Conservation (phyloP, 2,888 invertebrate genomes). For the Hecatera dysodea region DNA sequence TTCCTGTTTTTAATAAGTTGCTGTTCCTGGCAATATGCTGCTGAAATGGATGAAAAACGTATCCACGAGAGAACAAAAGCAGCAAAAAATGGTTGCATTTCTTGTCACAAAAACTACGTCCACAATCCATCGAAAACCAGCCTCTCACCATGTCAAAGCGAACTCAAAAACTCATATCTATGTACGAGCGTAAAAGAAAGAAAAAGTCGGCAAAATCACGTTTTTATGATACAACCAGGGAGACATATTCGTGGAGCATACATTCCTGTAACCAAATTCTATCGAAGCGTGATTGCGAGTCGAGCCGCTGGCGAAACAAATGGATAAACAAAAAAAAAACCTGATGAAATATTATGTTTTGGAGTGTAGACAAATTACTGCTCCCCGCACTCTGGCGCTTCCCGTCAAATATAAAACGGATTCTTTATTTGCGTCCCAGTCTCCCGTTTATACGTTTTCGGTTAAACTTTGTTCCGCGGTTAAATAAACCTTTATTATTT, state of each 20-base stretch:
- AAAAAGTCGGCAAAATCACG: slow-evolving; percentile 50
- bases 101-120: slow-evolving; percentile 18
- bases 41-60: neutral
- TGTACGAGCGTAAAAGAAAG: slow-evolving; percentile 36
- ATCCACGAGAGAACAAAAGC: neutral
- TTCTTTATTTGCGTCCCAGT: slow-evolving; percentile 66
- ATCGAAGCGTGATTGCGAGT: slow-evolving; percentile 66
- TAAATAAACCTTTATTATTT: slow-evolving; percentile 72
- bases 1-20: neutral
- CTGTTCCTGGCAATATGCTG: neutral
- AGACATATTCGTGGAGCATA: slow-evolving; percentile 50
- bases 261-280: slow-evolving; percentile 56
- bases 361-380: slow-evolving; percentile 67
- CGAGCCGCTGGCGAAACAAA: slow-evolving; percentile 61
- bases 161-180: slow-evolving; percentile 44
- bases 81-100: neutral
- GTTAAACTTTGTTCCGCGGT: slow-evolving; percentile 65
- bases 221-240: slow-evolving; percentile 55
- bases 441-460: slow-evolving; percentile 65
- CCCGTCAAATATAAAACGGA: slow-evolving; percentile 68
- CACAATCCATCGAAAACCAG: slow-evolving; percentile 39
- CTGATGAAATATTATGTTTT: slow-evolving; percentile 69
- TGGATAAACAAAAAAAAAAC: slow-evolving; percentile 63
- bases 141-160: slow-evolving; percentile 46
- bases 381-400: slow-evolving; percentile 55